Evolutionary conservation across 2,113 vertebrate species (phyloP).

Genomic region (Colistium nudipinnis): DNA sequence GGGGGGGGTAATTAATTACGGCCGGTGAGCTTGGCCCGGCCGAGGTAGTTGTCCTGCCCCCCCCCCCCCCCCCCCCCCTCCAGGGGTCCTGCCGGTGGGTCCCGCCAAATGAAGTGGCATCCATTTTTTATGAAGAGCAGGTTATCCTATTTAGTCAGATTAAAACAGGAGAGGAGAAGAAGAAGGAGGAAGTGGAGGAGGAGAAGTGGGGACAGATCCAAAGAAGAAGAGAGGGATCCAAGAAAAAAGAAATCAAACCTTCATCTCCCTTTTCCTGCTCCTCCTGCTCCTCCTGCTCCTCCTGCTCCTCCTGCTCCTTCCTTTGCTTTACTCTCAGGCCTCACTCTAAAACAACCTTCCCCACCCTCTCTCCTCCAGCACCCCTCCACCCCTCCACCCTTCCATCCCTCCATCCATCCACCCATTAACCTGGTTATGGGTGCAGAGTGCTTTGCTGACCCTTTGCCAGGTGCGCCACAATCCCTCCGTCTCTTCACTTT

Average conservation of each 20-base stretch:
- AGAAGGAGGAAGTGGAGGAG: constrained; percentile 11
- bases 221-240: constrained; percentile 62
- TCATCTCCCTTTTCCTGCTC: neutral
- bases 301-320: constrained; percentile 20
- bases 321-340: constrained; percentile 57
- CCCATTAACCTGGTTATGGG: constrained; percentile 73
- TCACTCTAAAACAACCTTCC: constrained; percentile 48
- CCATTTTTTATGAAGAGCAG: constrained; percentile 88
- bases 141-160: constrained; percentile 88
- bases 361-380: constrained; percentile 16
- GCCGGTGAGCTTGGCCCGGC: constrained; percentile 73
- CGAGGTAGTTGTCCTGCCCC: constrained; percentile 32
- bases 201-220: constrained; percentile 53
- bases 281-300: constrained; percentile 16
- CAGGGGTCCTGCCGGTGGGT: constrained; percentile 63
- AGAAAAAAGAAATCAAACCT: constrained; percentile 62
- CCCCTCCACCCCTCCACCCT: neutral
- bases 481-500: constrained; percentile 3
- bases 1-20: constrained; percentile 80
- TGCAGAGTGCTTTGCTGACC: constrained; percentile 70
- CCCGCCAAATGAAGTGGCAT: constrained; percentile 83
- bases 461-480: constrained; percentile 53
- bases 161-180: constrained; percentile 75
- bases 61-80: constrained; percentile 57
- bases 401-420: constrained; percentile 16